These are phyloP conservation scores for Numenius phaeopus DNA, from an alignment of 2,797 vertebrate species.

Conservation along the genomic window DNA sequence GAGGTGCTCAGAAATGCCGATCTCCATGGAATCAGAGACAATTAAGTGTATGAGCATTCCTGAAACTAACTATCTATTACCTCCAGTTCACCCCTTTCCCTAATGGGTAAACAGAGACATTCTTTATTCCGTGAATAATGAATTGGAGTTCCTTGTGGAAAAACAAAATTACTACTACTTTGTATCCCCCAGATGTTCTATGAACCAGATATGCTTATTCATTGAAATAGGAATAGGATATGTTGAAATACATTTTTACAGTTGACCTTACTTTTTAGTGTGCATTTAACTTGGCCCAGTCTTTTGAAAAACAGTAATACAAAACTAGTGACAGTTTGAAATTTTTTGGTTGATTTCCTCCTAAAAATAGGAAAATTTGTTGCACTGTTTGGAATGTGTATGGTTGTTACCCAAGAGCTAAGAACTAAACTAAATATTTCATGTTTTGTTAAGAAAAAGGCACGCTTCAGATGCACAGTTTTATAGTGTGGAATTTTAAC, in stretches of 20 bases:
- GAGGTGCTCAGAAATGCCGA: not conserved
- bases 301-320: not conserved
- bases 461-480: not conserved
- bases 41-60: not conserved
- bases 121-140: not conserved
- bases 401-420: not conserved
- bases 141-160: not conserved
- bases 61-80: not conserved
- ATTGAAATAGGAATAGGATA: not conserved
- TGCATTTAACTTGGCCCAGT: not conserved
- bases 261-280: not conserved
- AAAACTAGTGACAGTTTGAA: not conserved
- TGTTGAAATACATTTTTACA: not conserved
- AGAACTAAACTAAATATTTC: not conserved
- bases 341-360: conserved; percentile 15
- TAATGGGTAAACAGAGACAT: not conserved
- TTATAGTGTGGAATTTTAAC: not conserved
- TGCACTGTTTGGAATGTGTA: not conserved
- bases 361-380: conserved; percentile 21
- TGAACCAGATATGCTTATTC: not conserved
- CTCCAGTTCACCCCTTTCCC: not conserved
- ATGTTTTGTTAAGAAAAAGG: not conserved
- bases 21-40: not conserved
- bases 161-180: not conserved
- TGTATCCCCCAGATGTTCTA: not conserved